These are phyloP conservation scores for Andrena fulva DNA, from an alignment of 2,888 invertebrate species.

Conservation along the genomic window DNA sequence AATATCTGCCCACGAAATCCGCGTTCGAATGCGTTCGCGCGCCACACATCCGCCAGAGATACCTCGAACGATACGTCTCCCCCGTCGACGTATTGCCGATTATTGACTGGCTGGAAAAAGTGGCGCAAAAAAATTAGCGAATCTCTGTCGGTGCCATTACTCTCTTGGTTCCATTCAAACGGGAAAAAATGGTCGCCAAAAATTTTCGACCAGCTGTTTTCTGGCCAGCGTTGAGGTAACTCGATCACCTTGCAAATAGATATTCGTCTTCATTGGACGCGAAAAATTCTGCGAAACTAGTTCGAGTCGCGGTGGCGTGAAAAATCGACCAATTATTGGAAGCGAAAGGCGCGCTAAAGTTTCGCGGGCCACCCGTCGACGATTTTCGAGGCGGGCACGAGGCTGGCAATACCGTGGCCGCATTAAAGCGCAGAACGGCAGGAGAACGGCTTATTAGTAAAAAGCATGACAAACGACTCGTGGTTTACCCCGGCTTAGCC, in stretches of 20 bases:
- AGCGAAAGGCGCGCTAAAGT: neutral
- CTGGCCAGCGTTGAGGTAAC: too few species aligned
- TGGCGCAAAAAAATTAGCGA: neutral
- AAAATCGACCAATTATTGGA: neutral
- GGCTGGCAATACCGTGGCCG: conserved; percentile 62
- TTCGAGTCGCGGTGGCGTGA: too few species aligned
- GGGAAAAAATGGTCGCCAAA: neutral
- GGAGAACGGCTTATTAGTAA: conserved; percentile 79
- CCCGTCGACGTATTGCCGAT: conserved; percentile 19
- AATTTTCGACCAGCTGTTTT: too few species aligned
- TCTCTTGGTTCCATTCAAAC: neutral
- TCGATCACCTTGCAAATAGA: too few species aligned
- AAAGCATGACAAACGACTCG: conserved; percentile 81
- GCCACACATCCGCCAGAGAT: neutral
- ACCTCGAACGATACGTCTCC: conserved; percentile 13
- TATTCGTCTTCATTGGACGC: too few species aligned
- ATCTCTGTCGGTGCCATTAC: neutral
- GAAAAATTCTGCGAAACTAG: too few species aligned
- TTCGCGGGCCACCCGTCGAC: conserved; percentile 11
- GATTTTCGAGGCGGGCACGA: conserved; percentile 57
- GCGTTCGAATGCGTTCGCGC: neutral
- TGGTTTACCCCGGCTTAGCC: conserved; percentile 79
- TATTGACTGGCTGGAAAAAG: neutral
- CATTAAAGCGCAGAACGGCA: conserved; percentile 71
- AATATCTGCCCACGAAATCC: neutral